These are phyloP conservation scores for Psophia crepitans DNA, from an alignment of 2,113 vertebrate species.

Conservation along the genomic window DNA sequence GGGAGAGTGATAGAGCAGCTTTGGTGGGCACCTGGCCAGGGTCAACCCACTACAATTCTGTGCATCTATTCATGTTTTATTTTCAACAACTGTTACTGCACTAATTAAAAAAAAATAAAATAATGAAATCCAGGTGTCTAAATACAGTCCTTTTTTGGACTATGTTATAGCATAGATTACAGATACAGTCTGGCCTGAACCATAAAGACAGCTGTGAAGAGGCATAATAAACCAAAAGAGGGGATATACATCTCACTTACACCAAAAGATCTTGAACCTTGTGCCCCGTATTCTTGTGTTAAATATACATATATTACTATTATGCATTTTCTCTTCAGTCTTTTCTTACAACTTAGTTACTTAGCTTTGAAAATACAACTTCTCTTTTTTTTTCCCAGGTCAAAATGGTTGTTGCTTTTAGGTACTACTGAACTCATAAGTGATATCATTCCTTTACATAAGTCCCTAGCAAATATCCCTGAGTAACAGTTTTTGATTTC, in stretches of 20 bases:
- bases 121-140: background rate
- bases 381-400: background rate
- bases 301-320: background rate
- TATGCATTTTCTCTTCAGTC: background rate
- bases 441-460: background rate
- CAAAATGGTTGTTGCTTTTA: background rate
- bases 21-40: too few species aligned
- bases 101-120: background rate
- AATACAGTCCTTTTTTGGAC: background rate
- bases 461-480: background rate
- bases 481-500: background rate
- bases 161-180: background rate
- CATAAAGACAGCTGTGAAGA: background rate
- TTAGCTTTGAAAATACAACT: background rate
- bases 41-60: too few species aligned
- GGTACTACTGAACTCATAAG: background rate
- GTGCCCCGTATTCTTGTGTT: background rate
- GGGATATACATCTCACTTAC: background rate
- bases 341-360: background rate
- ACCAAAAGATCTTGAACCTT: background rate
- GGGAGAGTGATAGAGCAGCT: too few species aligned
- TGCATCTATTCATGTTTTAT: background rate
- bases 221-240: background rate
- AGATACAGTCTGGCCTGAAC: background rate
- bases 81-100: background rate